A percentile compares a stretch with the other conserved stretches of the same genome.
Conservation (phyloP, 2,888 invertebrate species). For the Tetanocera ferruginea region DNA sequence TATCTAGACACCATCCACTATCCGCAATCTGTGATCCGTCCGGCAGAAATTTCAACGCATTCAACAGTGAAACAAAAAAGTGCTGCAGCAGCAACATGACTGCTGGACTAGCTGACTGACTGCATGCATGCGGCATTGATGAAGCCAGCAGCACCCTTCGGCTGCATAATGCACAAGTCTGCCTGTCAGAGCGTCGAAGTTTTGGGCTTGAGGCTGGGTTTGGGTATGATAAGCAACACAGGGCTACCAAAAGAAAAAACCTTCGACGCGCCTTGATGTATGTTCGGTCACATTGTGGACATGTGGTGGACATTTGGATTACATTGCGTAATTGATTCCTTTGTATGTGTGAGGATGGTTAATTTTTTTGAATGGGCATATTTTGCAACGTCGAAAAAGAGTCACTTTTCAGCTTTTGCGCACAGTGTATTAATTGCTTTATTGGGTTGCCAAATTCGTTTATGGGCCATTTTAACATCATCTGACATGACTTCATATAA, state of each 20-base stretch:
- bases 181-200: neutral
- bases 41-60: slow-evolving; percentile 43
- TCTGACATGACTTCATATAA: neutral
- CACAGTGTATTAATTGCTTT: neutral
- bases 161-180: slow-evolving; percentile 10
- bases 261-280: slow-evolving; percentile 57
- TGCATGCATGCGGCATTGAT: slow-evolving; percentile 19
- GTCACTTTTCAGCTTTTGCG: neutral
- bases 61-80: slow-evolving; percentile 17
- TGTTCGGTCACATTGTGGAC: slow-evolving; percentile 68
- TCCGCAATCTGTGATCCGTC: no score
- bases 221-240: neutral
- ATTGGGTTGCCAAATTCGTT: no score
- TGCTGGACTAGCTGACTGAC: neutral
- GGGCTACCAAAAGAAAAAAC: neutral
- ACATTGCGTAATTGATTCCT: slow-evolving; percentile 51
- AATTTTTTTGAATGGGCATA: neutral
- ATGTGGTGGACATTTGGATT: slow-evolving; percentile 61
- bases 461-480: neutral
- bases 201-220: neutral
- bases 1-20: no score
- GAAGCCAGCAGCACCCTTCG: slow-evolving; percentile 5
- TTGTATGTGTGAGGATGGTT: neutral
- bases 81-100: neutral
- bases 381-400: neutral